Evolutionary conservation across 2,113 vertebrate species (phyloP), one percentile per base, ranked within the genome.

Genomic region (Ranitomeya imitator): DNA sequence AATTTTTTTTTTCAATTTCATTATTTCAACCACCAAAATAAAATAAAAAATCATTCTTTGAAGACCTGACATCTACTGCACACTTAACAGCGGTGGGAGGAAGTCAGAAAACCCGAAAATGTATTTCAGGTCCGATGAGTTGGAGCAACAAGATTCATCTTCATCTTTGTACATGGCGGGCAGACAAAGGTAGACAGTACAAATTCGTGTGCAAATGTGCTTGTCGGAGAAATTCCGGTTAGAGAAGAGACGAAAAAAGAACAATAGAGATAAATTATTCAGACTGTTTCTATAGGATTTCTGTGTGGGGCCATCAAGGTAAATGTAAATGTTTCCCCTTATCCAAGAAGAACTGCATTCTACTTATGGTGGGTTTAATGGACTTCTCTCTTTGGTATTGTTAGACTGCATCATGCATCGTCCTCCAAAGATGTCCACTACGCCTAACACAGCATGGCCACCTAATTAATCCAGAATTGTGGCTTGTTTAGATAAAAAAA

Each of bases 161-260:
- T 74, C 16, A 45, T 74, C 73, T 76, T 19, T 52, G 19, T 21
- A 52, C 73, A 76, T 76, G 73, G 16, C 73, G 31, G 73, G 73
- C 73, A 52, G 37, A 76, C 37, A 76, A 76, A 69, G 65, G 65
- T 69, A 69, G 65, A 26, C 65, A 13, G n/a, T 23, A 31, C 31
- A 19, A 14, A 74, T 74, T 74, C 71, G 51, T 74, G 71, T 74
- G 71, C 71, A 74, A 74, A 74, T 74, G 71, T 74, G 71, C 16
- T 9, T 45, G 71, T 45, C 1, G 73, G 21, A 21, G 37, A 76
- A 51, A 37, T 4, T 0, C 2, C 37, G 18, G 31, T 74, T 37
- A 74, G 1, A 74, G 71, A 7, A 21, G 8, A 45, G 37, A 52
- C 19, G n/a, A 37, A 52, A 76, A 52, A 76, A 51, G 4, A 76